Conservation (phyloP, 2,113 vertebrate species). For the Xyrauchen texanus region DNA sequence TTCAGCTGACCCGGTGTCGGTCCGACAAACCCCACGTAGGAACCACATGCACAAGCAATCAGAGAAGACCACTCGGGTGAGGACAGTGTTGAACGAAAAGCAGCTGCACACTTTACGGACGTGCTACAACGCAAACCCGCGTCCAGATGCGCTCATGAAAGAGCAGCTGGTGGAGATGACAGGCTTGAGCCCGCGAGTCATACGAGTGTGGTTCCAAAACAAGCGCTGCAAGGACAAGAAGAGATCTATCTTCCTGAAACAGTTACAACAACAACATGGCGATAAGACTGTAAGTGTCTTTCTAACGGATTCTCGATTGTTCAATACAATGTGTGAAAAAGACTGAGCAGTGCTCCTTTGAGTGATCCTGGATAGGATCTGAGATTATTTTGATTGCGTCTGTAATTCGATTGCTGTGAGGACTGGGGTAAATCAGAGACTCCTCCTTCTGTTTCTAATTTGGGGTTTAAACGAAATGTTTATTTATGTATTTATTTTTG, state of each 20-base stretch:
- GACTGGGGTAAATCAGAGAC: background rate
- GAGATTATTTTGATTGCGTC: background rate
- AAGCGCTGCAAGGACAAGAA: slow-evolving; percentile 99
- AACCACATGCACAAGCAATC: slow-evolving; percentile 85
- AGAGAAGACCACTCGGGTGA: slow-evolving; percentile 91
- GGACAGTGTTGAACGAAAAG: slow-evolving; percentile 95
- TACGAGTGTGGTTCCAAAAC: slow-evolving; percentile 98
- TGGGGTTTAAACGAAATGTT: background rate
- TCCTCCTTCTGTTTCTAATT: background rate
- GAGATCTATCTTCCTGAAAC: slow-evolving; percentile 89
- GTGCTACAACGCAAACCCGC: slow-evolving; percentile 94
- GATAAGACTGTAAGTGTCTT: slow-evolving; percentile 85
- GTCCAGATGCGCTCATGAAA: slow-evolving; percentile 96
- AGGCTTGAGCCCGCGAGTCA: slow-evolving; percentile 90
- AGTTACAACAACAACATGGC: slow-evolving; percentile 89
- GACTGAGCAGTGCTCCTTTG: background rate
- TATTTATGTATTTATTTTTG: background rate
- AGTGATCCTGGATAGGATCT: background rate
- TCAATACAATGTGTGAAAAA: background rate
- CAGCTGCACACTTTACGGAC: slow-evolving; percentile 94
- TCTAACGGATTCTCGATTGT: background rate
- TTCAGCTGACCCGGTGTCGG: slow-evolving; percentile 78
- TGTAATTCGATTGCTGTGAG: background rate
- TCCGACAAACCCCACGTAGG: slow-evolving; percentile 82
- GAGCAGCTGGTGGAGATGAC: slow-evolving; percentile 98